Percentiles rank a stretch among this genome's conserved stretches.
phyloP scores from a whole-genome alignment of 1,140 invertebrate genomes.

The Palaemon carinicauda region DNA sequence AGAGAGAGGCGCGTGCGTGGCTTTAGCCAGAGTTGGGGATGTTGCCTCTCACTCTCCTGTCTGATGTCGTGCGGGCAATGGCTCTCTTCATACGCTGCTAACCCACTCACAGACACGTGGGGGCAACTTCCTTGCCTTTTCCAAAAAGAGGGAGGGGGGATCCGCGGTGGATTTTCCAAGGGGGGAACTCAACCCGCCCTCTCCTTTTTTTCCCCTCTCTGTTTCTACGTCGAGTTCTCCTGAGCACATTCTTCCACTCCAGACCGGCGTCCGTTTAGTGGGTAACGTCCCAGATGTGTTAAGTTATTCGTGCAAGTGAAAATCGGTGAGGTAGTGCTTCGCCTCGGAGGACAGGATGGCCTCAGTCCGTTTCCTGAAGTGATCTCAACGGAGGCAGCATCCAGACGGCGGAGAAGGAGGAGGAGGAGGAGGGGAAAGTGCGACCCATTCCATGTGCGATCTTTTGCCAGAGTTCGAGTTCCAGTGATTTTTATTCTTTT shows the following conservation, averaged over 20 bases:
- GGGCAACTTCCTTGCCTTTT: not conserved
- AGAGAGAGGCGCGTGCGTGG: not conserved
- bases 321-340: not conserved
- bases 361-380: slow-evolving; percentile 5
- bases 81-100: not conserved
- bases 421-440: not conserved
- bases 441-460: not conserved
- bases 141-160: not conserved
- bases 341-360: not conserved
- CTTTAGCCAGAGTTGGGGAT: not conserved
- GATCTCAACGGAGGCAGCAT: slow-evolving; percentile 27
- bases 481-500: no score
- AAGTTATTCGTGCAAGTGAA: not conserved
- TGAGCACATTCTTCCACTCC: not conserved
- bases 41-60: not conserved
- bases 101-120: not conserved
- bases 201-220: no score
- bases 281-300: not conserved
- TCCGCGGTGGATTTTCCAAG: not conserved
- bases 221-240: not conserved
- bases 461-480: no score
- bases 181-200: not conserved
- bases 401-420: not conserved
- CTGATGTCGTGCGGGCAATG: not conserved
- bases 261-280: no score